phyloP scores from a whole-genome alignment of 2,888 invertebrate genomes.

The Leptopilina syphax region DNA sequence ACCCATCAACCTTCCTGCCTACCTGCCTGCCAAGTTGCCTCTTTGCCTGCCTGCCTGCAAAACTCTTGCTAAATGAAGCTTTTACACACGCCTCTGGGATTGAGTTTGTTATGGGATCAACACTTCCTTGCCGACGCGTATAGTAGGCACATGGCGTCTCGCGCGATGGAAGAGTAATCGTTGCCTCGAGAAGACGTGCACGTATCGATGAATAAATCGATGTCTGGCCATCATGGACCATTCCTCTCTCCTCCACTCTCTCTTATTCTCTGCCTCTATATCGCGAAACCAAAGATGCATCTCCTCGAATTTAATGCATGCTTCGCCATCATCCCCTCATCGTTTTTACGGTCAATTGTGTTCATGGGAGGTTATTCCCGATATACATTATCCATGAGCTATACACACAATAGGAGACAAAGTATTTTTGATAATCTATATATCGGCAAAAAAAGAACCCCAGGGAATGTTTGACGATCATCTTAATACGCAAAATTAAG shows the following conservation, averaged over 20 bases:
- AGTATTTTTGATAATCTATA: slow-evolving; percentile 12
- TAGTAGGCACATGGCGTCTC: slow-evolving; percentile 51
- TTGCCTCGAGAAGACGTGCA: slow-evolving; percentile 41
- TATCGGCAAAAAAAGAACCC: slow-evolving; percentile 1
- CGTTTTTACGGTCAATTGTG: slow-evolving; percentile 18
- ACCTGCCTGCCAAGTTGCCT: slow-evolving; percentile 16
- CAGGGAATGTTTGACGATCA: neutral
- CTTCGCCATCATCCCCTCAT: slow-evolving; percentile 15
- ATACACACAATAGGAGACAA: neutral
- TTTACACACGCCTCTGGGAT: slow-evolving; percentile 66
- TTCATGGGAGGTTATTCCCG: neutral
- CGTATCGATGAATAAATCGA: slow-evolving; percentile 55
- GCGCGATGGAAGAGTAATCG: slow-evolving; percentile 60
- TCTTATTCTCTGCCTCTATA: slow-evolving; percentile 38
- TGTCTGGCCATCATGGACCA: slow-evolving; percentile 47
- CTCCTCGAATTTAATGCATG: slow-evolving; percentile 26
- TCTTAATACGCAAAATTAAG: neutral
- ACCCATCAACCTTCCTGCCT: slow-evolving; percentile 33
- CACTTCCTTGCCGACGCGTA: slow-evolving; percentile 60
- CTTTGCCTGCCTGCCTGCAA: neutral
- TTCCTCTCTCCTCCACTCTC: slow-evolving; percentile 40
- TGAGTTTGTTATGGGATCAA: slow-evolving; percentile 70
- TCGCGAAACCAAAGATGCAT: slow-evolving; percentile 27
- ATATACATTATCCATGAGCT: neutral
- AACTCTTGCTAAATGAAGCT: slow-evolving; percentile 68